Conservation (phyloP, 35 echinoderm and acorn worm species). For the Ophioderma brevispina region DNA sequence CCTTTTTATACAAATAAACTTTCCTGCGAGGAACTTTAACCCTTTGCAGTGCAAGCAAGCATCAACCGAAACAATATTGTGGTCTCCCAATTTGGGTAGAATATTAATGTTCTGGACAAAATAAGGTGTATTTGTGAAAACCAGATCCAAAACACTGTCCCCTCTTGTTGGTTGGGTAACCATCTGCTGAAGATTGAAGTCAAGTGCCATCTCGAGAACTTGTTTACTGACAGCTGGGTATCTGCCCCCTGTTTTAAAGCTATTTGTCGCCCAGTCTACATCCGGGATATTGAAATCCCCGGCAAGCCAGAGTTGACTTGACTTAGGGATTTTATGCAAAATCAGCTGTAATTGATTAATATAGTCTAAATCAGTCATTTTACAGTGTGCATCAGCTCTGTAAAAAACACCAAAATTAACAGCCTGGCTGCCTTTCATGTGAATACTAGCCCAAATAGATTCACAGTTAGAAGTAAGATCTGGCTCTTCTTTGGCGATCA, state of each 20-base stretch:
- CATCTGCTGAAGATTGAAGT: background rate
- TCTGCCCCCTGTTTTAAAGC: background rate
- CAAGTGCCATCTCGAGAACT: background rate
- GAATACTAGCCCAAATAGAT: conserved; percentile 31
- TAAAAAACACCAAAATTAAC: conserved; percentile 20
- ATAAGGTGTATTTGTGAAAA: background rate
- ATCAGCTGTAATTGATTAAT: too few relatives aligned
- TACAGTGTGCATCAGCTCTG: too few relatives aligned
- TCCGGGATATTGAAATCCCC: too few relatives aligned
- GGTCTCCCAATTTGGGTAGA: background rate
- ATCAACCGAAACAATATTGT: background rate
- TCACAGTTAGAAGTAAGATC: conserved; percentile 6
- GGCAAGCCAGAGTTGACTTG: too few relatives aligned
- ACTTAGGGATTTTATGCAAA: too few relatives aligned
- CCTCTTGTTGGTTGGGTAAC: background rate
- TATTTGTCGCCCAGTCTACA: too few relatives aligned
- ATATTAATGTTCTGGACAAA: background rate
- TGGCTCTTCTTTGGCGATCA: conserved; percentile 21
- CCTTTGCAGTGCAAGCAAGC: background rate
- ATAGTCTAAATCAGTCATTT: too few relatives aligned
- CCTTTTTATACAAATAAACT: background rate
- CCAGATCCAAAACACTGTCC: background rate
- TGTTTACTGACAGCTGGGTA: background rate
- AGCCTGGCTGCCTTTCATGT: conserved; percentile 3
- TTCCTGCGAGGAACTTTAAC: background rate